These are phyloP conservation scores for Riptortus pedestris DNA, from an alignment of 1,140 invertebrate genomes.

Conservation along the genomic window DNA sequence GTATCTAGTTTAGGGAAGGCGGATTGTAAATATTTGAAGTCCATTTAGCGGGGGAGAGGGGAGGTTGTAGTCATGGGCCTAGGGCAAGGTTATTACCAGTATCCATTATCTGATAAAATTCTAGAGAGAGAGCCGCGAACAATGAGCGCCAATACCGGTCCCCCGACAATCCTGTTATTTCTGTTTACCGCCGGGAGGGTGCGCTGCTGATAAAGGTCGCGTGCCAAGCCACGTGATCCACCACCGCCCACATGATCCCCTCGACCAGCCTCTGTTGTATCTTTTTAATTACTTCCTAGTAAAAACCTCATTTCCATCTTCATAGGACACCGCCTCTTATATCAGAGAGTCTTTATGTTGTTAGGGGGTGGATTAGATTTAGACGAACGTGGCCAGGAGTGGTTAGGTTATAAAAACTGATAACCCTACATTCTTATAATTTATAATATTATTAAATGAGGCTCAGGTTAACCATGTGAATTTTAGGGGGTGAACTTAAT, in stretches of 20 bases:
- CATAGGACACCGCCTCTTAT: background rate
- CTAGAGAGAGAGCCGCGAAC: background rate
- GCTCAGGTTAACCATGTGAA: too few relatives aligned
- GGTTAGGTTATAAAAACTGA: too few relatives aligned
- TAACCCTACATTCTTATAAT: too few relatives aligned
- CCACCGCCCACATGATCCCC: background rate
- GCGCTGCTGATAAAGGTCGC: background rate
- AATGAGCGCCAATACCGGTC: background rate
- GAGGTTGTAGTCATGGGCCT: too few relatives aligned
- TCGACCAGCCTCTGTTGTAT: background rate
- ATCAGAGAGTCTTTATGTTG: too few relatives aligned
- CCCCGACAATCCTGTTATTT: background rate
- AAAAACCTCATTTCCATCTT: slow-evolving; percentile 14
- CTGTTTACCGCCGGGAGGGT: background rate
- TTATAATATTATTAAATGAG: too few relatives aligned
- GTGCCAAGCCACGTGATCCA: background rate
- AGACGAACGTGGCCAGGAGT: too few relatives aligned
- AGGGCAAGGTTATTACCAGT: slow-evolving; percentile 2
- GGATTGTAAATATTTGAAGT: too few relatives aligned
- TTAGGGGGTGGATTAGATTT: too few relatives aligned
- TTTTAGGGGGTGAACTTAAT: too few relatives aligned
- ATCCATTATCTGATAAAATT: slow-evolving; percentile 4
- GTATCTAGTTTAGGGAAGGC: too few relatives aligned
- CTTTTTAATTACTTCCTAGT: slow-evolving; percentile 17
- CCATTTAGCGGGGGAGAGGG: too few relatives aligned